These are phyloP conservation scores for Drosophila robusta DNA, from an alignment of 2,888 invertebrate genomes.

Conservation along the genomic window DNA sequence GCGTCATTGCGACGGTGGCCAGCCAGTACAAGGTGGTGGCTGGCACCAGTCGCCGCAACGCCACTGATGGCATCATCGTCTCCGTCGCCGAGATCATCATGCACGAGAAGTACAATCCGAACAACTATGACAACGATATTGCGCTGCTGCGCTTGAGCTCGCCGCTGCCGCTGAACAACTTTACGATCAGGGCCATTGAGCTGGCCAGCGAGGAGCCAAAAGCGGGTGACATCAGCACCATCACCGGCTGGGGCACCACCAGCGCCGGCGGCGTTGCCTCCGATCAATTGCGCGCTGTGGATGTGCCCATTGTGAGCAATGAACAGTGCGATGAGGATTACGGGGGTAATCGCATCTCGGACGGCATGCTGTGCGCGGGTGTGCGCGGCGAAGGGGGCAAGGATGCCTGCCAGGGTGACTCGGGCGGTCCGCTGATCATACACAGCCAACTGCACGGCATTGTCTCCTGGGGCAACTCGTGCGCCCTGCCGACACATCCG, in stretches of 20 bases:
- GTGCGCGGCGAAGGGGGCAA: slow-evolving; percentile 69
- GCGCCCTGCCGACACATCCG: slow-evolving; percentile 70
- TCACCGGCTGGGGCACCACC: slow-evolving; percentile 81
- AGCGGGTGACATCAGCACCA: slow-evolving; percentile 52
- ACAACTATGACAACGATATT: slow-evolving; percentile 86
- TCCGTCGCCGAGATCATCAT: slow-evolving; percentile 85
- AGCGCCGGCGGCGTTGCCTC: slow-evolving; percentile 56
- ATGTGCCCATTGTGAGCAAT: slow-evolving; percentile 72
- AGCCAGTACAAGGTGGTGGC: slow-evolving; percentile 85
- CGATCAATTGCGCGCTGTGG: slow-evolving; percentile 66
- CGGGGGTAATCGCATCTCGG: slow-evolving; percentile 56
- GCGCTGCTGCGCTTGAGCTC: slow-evolving; percentile 84
- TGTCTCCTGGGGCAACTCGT: slow-evolving; percentile 81
- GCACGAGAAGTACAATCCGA: slow-evolving; percentile 86
- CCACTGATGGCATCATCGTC: slow-evolving; percentile 85
- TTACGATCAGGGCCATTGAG: slow-evolving; percentile 71
- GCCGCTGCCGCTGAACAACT: slow-evolving; percentile 73
- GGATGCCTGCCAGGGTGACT: slow-evolving; percentile 81
- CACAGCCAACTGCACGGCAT: slow-evolving; percentile 68
- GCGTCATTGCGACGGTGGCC: slow-evolving; percentile 53
- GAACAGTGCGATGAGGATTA: slow-evolving; percentile 66
- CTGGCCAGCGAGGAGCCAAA: slow-evolving; percentile 53
- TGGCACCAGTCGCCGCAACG: slow-evolving; percentile 85
- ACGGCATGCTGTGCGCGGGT: slow-evolving; percentile 81
- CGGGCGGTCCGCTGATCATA: slow-evolving; percentile 79